Evolutionary conservation across 2,113 vertebrate genomes (phyloP), one percentile per base, ranked within the genome.

Genomic region (Bujurquina vittata): DNA sequence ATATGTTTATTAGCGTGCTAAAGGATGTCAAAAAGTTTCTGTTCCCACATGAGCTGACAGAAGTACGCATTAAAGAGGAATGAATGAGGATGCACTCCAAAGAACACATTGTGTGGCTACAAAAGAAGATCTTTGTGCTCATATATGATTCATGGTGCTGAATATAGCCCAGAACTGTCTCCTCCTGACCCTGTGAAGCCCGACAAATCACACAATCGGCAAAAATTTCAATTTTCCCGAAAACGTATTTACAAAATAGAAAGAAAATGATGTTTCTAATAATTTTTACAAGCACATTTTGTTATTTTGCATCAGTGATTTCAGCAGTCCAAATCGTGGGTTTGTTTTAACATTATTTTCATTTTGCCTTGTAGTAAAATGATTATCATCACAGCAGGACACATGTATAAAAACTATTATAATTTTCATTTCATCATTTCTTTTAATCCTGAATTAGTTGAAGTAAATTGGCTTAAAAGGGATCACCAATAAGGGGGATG

Each of bases 61-160:
- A n/a, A 33, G 31, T 29, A 54, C 10, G 33, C 10, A n/a, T 54
- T n/a, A 33, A 18, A 9, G 26, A 33, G 14, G 67, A 69, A 72
- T 20, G 67, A 54, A n/a, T 54, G 29, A 33, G 46, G 26, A 54
- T 72, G 10, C 6, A 0, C 26, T 72, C 46, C 46, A 72, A 54
- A 2, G 9, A 72, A 54, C 46, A 72, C 26, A 72, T 4, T 72
- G 46, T 72, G 67, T 33, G 0, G 46, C 17, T 54, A 2, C 46
- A 9, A 72, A 54, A 54, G 15, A 7, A 52, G 18, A 31, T 54
- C 67, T 72, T 9, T 72, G 67, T 72, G 26, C 26, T 72, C 46
- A 72, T 72, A 72, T 72, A 52, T 54, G 46, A 72, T 72, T 72
- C 26, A 72, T 72, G 10, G 49, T 52, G 23, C 43, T 69, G 43